phyloP scores from a whole-genome alignment of 2,888 invertebrate genomes.

The Dryadula phaetusa region DNA sequence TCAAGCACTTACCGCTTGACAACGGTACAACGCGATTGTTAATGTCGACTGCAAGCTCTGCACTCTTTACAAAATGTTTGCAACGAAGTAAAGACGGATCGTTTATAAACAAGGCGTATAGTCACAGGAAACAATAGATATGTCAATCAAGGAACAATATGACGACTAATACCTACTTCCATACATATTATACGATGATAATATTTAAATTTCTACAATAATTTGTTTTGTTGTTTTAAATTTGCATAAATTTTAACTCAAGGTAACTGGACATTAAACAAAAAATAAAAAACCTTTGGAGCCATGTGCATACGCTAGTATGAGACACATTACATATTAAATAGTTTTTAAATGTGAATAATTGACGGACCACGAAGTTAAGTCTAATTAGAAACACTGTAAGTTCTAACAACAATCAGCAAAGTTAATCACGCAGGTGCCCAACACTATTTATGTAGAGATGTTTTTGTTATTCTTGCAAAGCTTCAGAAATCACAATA shows the following conservation, averaged over 20 bases:
- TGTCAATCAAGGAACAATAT: constrained; percentile 23
- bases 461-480: background rate
- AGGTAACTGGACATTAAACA: background rate
- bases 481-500: background rate
- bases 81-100: constrained; percentile 64
- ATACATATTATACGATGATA: background rate
- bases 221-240: background rate
- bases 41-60: constrained; percentile 57
- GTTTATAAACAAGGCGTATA: constrained; percentile 73
- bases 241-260: background rate
- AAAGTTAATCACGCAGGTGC: background rate
- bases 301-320: background rate
- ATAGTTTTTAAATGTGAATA: background rate
- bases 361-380: background rate
- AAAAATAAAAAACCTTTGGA: background rate
- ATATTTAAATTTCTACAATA: constrained; percentile 1
- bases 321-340: background rate
- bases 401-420: background rate
- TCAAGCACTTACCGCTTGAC: constrained; percentile 45
- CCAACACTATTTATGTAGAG: background rate
- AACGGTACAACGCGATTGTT: constrained; percentile 60
- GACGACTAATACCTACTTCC: background rate
- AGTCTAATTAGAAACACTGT: background rate
- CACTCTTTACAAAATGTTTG: constrained; percentile 52
- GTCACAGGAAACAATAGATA: constrained; percentile 54